phyloP scores from a whole-genome alignment of 2,888 invertebrate species.

The Caenorhabditis macrosperma region DNA sequence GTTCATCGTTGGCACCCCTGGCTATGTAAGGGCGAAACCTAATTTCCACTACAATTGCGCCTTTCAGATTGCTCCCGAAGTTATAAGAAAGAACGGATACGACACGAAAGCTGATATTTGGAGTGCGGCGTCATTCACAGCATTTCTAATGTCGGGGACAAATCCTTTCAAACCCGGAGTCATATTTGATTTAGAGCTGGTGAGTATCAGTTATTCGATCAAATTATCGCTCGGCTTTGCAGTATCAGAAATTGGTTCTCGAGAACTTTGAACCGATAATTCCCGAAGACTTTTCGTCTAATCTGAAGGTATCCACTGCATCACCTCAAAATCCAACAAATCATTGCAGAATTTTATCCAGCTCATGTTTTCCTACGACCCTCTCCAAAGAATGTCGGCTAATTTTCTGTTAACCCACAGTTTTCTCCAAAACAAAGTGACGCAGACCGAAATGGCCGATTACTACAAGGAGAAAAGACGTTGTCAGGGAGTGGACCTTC shows the following conservation, averaged over 20 bases:
- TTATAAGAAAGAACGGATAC: constrained; percentile 8
- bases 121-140: constrained; percentile 9
- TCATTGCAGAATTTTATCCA: constrained; percentile 14
- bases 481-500: not conserved
- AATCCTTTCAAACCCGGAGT: constrained; percentile 24
- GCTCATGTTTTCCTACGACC: constrained; percentile 8
- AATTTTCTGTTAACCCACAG: not conserved
- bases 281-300: not conserved
- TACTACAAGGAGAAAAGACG: not conserved
- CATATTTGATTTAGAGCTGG: constrained; percentile 12
- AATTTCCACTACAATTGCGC: no score
- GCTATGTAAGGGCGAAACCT: no score
- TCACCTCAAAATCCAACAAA: not conserved
- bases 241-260: constrained; percentile 2
- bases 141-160: not conserved
- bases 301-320: not conserved
- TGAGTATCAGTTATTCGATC: not conserved
- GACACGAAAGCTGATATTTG: constrained; percentile 28
- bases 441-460: not conserved
- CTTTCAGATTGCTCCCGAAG: constrained; percentile 32
- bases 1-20: constrained; percentile 12
- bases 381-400: constrained; percentile 1
- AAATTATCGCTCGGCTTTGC: not conserved
- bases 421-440: constrained; percentile 1
- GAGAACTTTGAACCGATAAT: not conserved